Conservation (phyloP, 2,113 vertebrate genomes). For the Pseudorasbora parva region DNA sequence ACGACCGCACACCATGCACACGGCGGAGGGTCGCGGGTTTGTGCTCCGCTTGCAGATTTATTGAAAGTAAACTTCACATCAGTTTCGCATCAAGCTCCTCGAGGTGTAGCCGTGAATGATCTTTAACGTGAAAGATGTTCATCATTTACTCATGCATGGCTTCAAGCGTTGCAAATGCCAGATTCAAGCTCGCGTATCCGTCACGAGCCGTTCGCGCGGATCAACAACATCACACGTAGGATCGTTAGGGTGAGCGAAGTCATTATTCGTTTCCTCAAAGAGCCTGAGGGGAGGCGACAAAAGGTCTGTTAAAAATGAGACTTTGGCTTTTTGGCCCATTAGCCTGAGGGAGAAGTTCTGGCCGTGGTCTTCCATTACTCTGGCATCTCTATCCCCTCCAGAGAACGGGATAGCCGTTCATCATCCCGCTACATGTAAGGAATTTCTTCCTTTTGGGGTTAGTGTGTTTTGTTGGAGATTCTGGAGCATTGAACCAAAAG, state of each 20-base stretch:
- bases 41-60: not conserved
- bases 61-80: not conserved
- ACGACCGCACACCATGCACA: not conserved
- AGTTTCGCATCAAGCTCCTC: not conserved
- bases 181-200: not conserved
- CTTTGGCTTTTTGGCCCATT: slow-evolving; percentile 22
- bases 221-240: not conserved
- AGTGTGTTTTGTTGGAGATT: slow-evolving; percentile 5
- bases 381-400: slow-evolving; percentile 28
- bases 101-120: not conserved
- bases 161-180: not conserved
- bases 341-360: slow-evolving; percentile 32
- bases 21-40: not conserved
- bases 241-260: not conserved
- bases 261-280: slow-evolving; percentile 19
- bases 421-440: slow-evolving; percentile 2
- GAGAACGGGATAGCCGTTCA: slow-evolving; percentile 27
- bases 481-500: not conserved
- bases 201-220: not conserved
- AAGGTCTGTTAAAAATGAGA: slow-evolving; percentile 29
- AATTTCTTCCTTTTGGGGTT: not conserved
- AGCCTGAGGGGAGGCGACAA: slow-evolving; percentile 2
- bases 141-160: not conserved
- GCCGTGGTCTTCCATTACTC: slow-evolving; percentile 40
- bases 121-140: not conserved